Conservation (phyloP, 23 tunicate genomes). For the Corella eumyota region DNA sequence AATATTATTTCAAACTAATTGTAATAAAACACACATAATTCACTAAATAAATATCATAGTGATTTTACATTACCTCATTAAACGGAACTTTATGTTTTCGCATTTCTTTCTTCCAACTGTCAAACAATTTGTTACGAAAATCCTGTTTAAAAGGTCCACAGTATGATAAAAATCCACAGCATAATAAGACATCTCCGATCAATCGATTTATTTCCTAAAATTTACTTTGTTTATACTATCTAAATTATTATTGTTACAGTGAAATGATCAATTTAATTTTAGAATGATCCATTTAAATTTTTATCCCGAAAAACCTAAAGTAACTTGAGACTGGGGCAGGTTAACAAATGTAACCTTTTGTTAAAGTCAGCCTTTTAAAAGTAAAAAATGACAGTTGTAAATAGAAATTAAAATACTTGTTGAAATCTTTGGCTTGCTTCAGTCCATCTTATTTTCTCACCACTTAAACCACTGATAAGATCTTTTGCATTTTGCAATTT, state of each 20-base stretch:
- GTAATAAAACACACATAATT: no score
- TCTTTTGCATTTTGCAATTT: constrained; percentile 87
- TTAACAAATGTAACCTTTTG: no score
- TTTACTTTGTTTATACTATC: no score
- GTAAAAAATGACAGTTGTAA: no score
- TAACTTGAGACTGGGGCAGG: no score
- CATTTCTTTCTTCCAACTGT: constrained; percentile 82
- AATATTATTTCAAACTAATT: no score
- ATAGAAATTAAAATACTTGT: no score
- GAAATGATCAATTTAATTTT: background rate
- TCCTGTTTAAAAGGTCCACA: constrained; percentile 97
- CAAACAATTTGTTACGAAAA: constrained; percentile 45
- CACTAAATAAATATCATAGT: no score
- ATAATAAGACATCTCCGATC: constrained; percentile 78
- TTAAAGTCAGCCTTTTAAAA: no score
- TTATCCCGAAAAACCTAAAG: no score
- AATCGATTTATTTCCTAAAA: constrained; percentile 77
- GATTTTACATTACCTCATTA: constrained; percentile 63
- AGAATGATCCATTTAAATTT: background rate
- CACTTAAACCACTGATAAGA: constrained; percentile 81
- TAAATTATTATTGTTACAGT: background rate
- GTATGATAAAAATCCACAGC: constrained; percentile 86
- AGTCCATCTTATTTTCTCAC: constrained; percentile 85
- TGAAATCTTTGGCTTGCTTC: constrained; percentile 86
- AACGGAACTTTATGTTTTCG: constrained; percentile 66